Percentiles rank a stretch among this genome's conserved stretches.
These are phyloP conservation scores for Subacronicta megacephala DNA, from an alignment of 2,888 invertebrate genomes.

Conservation along the genomic window DNA sequence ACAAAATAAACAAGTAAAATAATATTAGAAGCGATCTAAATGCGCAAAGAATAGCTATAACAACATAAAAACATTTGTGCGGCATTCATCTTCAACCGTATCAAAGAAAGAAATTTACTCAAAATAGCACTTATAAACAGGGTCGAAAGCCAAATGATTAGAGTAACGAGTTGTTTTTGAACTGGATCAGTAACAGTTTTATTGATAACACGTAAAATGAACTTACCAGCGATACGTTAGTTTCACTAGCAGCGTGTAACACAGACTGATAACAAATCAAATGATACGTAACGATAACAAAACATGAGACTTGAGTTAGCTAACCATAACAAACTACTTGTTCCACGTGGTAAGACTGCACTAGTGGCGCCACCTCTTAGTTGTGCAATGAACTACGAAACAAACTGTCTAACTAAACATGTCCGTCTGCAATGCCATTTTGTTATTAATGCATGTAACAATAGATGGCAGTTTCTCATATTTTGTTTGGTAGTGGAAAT, in stretches of 20 bases:
- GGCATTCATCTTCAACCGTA: too few relatives aligned
- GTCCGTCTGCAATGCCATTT: not conserved
- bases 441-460: not conserved
- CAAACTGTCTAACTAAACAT: not conserved
- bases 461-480: constrained; percentile 34
- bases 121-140: constrained; percentile 12
- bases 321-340: constrained; percentile 47
- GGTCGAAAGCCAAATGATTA: constrained; percentile 33
- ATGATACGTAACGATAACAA: constrained; percentile 36
- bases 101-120: not conserved
- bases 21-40: too few relatives aligned
- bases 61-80: constrained; percentile 1
- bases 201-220: constrained; percentile 17
- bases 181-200: constrained; percentile 1
- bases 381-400: not conserved
- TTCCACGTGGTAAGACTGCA: constrained; percentile 25
- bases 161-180: constrained; percentile 7
- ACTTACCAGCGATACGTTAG: constrained; percentile 42
- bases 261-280: constrained; percentile 36
- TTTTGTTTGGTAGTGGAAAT: too few relatives aligned
- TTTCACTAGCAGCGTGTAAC: constrained; percentile 26
- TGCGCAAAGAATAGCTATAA: not conserved
- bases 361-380: constrained; percentile 41
- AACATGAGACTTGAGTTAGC: constrained; percentile 18
- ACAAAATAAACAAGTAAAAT: too few relatives aligned